Base-by-base conservation (phyloP, 2,797 vertebrate species). In the Tenualosa thibaudeaui region DNA sequence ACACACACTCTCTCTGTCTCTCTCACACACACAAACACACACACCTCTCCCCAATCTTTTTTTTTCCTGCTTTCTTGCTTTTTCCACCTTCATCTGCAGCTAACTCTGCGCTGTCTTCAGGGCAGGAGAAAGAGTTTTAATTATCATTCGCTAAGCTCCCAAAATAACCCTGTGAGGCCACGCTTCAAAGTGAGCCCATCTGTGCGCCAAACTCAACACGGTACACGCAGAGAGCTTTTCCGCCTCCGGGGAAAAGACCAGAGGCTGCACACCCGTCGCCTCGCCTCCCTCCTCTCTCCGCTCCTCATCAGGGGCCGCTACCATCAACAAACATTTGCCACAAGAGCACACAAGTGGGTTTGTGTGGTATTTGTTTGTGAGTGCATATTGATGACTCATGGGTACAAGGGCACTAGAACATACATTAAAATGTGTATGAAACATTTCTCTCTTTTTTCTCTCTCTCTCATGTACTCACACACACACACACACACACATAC, bases 191-290 rank as follows among this genome's bases (percentile, higher is more conserved):
- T 83, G 13, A 40, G 68, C 84, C 86, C 82, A 87, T 87, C 85
- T 84, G 84, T 81, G 84, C 81, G 83, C 51, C 87, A 85, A 89
- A 86, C 81, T 82, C 84, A 81, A 58, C 81, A 51, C 78, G 9
- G 26, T 12, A 43, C 81, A 83, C 82, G 84, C 82, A 82, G 82
- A 85, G 86, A 62, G 62, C 65, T 71, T 81, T 82, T 86, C 83
- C 54, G 75, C 51, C 78, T 37, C 82, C 19, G 46, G 84, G 82
- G 81, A 31, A 83, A 7, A 58, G 81, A 81, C 83, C 2, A 58
- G 82, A 86, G 65, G 46, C 75, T 81, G 68, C 62, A 19, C 31
- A 71, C 3, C 65, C 65, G 1, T 5, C 15, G 31, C 65, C 19
- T 56, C 10, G 9, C 8, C 46, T 46, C 46, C 7, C 46, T 46